These are phyloP conservation scores for Motacilla alba DNA, from an alignment of 2,113 vertebrate species.

Conservation along the genomic window DNA sequence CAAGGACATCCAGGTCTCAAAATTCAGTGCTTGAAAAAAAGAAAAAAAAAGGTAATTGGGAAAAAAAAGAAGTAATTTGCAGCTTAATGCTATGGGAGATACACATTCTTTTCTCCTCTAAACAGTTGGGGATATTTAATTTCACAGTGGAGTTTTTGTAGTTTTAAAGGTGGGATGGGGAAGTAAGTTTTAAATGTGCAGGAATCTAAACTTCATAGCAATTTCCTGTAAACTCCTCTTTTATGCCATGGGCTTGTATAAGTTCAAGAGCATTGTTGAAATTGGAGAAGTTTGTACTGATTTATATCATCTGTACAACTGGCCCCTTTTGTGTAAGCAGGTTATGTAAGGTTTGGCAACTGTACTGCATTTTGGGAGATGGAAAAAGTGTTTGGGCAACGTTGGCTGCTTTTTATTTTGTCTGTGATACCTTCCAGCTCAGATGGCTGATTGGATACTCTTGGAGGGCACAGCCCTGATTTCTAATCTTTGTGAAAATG, in stretches of 20 bases:
- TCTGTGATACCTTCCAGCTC: not conserved
- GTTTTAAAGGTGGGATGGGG: not conserved
- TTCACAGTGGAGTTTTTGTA: not conserved
- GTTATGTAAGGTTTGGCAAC: constrained; percentile 46
- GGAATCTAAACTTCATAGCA: not conserved
- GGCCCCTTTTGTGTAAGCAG: constrained; percentile 22
- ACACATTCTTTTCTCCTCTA: not conserved
- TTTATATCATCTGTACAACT: constrained; percentile 11
- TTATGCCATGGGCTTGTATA: not conserved
- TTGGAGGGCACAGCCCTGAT: not conserved
- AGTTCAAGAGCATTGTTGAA: not conserved
- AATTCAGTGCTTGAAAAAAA: not conserved
- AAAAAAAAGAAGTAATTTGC: not conserved
- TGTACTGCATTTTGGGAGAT: not conserved
- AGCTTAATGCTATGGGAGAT: not conserved
- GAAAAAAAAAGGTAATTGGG: not conserved
- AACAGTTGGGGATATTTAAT: not conserved
- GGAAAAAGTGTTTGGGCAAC: not conserved
- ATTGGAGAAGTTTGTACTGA: constrained; percentile 6
- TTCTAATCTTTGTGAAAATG: not conserved
- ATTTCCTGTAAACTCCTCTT: constrained; percentile 26
- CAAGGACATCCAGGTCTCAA: not conserved
- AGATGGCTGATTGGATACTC: not conserved
- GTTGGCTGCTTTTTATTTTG: not conserved
- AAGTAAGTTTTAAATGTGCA: not conserved